Conservation (phyloP, 1,140 invertebrate genomes). For the Andricus grossulariae region DNA sequence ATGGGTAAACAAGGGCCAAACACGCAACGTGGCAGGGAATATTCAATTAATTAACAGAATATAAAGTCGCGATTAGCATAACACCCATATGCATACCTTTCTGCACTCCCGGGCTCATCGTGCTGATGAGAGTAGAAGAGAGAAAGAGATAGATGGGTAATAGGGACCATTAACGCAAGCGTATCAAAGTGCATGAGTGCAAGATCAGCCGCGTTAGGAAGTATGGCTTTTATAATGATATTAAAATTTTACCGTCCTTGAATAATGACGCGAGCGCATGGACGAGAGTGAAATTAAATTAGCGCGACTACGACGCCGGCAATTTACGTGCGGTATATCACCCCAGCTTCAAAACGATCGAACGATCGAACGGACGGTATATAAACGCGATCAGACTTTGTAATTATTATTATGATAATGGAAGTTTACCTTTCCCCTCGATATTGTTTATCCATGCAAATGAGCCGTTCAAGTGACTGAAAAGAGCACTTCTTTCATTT, state of each 20-base stretch:
- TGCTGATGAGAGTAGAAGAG: background rate
- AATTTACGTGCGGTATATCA: slow-evolving; percentile 2
- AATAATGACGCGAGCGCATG: slow-evolving; percentile 8
- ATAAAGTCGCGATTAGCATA: slow-evolving; percentile 14
- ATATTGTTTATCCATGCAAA: background rate
- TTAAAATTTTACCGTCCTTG: slow-evolving; percentile 10
- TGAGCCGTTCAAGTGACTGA: background rate
- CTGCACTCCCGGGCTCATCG: background rate
- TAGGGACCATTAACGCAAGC: slow-evolving; percentile 4
- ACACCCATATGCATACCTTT: background rate
- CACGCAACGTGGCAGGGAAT: slow-evolving; percentile 11
- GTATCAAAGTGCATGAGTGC: slow-evolving; percentile 12
- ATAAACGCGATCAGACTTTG: background rate
- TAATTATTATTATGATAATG: slow-evolving; percentile 10
- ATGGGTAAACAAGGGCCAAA: slow-evolving; percentile 14
- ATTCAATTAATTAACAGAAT: slow-evolving; percentile 25
- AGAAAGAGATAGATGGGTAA: background rate
- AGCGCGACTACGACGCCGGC: slow-evolving; percentile 6
- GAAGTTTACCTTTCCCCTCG: background rate
- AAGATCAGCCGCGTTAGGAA: slow-evolving; percentile 12
- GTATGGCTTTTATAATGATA: background rate
- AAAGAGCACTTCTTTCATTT: background rate
- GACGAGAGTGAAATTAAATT: slow-evolving; percentile 10
- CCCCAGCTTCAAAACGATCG: slow-evolving; percentile 1
- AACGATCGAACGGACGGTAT: background rate